Percentiles rank a stretch among this genome's conserved stretches.
These are phyloP conservation scores for Dolomedes plantarius DNA, from an alignment of 2,888 invertebrate genomes.

Conservation along the genomic window DNA sequence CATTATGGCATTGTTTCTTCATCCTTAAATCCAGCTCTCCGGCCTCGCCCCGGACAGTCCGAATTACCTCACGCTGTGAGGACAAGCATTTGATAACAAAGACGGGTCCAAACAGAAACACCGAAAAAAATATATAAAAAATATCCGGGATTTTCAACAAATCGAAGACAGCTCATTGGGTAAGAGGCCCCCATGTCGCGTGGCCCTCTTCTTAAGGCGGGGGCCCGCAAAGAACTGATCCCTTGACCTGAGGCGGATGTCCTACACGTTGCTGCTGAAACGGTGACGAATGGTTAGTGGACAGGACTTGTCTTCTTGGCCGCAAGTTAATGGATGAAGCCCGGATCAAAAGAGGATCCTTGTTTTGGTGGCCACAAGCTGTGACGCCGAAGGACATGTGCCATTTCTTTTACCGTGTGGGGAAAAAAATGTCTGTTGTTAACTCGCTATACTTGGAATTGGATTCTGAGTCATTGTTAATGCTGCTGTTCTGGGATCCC, in stretches of 20 bases:
- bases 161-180: conserved; percentile 23
- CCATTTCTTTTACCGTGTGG: neutral
- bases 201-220: conserved; percentile 26
- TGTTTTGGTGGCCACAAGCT: conserved; percentile 56
- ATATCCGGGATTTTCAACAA: conserved; percentile 48
- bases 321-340: conserved; percentile 51
- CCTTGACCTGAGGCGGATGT: conserved; percentile 41
- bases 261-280: conserved; percentile 62
- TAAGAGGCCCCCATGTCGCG: conserved; percentile 52
- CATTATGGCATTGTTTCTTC: neutral
- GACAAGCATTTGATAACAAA: conserved; percentile 55
- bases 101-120: conserved; percentile 40
- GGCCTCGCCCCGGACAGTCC: conserved; percentile 21
- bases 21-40: neutral
- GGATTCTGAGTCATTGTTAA: neutral
- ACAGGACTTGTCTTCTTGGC: conserved; percentile 16
- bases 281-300: conserved; percentile 60
- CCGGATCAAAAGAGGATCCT: conserved; percentile 30
- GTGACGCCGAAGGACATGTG: conserved; percentile 40
- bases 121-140: conserved; percentile 15
- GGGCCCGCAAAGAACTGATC: neutral
- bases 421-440: conserved; percentile 1
- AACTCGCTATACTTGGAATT: neutral
- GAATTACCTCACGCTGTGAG: conserved; percentile 40
- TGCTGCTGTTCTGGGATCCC: neutral